Evolutionary conservation across 2,797 vertebrate species (phyloP).

Genomic region (Syngnathus acus): DNA sequence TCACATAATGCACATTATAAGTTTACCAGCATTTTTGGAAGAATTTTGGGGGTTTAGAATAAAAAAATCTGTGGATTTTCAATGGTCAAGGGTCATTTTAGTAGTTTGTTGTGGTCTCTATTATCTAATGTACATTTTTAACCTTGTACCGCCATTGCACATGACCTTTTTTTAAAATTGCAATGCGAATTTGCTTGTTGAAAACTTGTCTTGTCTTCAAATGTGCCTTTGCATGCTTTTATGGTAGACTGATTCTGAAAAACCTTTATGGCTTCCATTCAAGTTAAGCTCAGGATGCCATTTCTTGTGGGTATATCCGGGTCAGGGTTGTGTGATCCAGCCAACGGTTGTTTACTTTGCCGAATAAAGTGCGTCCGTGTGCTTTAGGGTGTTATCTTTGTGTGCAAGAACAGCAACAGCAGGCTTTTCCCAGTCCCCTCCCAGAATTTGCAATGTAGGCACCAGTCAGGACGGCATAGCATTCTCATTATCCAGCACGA

Average conservation of each 20-base stretch:
- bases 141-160: too few relatives aligned
- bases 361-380: slow-evolving; percentile 2
- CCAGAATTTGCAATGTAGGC: not conserved
- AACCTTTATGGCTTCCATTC: not conserved
- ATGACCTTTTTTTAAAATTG: not conserved
- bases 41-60: too few relatives aligned
- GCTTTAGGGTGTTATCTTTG: slow-evolving; percentile 3
- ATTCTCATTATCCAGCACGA: not conserved
- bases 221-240: not conserved
- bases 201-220: not conserved
- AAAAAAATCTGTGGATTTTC: too few relatives aligned
- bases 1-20: too few relatives aligned
- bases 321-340: not conserved
- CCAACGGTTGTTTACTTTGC: slow-evolving; percentile 1
- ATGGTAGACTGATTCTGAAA: not conserved
- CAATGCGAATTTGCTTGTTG: not conserved
- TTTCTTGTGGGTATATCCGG: slow-evolving; percentile 5
- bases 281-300: not conserved
- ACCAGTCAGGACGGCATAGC: not conserved
- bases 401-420: slow-evolving; percentile 6
- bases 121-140: too few relatives aligned
- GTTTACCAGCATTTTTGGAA: too few relatives aligned
- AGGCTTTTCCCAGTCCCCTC: slow-evolving; percentile 11
- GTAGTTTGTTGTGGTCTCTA: too few relatives aligned
- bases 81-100: too few relatives aligned